phyloP scores from a whole-genome alignment of 2,113 vertebrate species.

The Eretmodus cyanostictus region DNA sequence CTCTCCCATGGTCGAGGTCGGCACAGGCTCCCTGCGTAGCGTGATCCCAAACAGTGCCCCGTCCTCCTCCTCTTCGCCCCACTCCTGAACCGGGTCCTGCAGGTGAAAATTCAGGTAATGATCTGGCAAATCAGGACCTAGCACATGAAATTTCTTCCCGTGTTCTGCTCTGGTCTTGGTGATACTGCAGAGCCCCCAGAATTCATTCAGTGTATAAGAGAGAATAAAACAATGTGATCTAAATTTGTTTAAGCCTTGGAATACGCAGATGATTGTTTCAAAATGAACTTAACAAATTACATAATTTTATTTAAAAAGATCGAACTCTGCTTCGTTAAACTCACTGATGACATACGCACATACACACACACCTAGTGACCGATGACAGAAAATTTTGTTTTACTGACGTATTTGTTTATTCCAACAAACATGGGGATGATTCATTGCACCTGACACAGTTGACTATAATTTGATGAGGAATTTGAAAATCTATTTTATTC shows the following conservation, averaged over 20 bases:
- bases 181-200: neutral
- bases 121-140: neutral
- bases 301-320: neutral
- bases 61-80: slow-evolving; percentile 85
- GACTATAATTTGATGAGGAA: neutral
- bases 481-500: neutral
- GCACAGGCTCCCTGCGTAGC: slow-evolving; percentile 68
- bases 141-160: rapidly evolving
- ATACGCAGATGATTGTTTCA: neutral
- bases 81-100: slow-evolving; percentile 83
- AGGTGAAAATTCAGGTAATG: neutral
- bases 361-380: neutral
- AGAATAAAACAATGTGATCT: neutral
- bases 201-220: neutral
- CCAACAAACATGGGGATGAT: neutral
- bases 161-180: neutral
- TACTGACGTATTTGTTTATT: neutral
- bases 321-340: neutral
- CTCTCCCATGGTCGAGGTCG: neutral
- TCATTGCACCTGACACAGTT: neutral
- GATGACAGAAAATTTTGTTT: neutral
- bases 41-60: slow-evolving; percentile 79
- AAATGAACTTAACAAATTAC: neutral
- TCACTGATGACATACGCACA: neutral
- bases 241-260: neutral